Percentiles rank a stretch among this genome's conserved stretches.
phyloP scores from a whole-genome alignment of 2,888 invertebrate species.

The Sympetrum striolatum region DNA sequence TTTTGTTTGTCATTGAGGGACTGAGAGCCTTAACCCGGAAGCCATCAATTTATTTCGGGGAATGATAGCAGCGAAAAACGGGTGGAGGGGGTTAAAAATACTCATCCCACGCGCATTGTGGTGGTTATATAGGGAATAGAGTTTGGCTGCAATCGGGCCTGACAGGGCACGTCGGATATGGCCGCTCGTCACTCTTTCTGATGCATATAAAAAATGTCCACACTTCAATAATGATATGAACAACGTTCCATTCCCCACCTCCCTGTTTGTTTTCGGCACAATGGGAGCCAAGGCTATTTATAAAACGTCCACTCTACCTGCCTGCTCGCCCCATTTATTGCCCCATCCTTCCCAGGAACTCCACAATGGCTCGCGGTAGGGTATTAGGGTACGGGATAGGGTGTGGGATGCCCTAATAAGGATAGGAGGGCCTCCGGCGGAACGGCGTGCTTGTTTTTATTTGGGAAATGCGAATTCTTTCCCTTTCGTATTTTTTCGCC shows the following conservation, averaged over 20 bases:
- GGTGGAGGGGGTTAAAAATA: too few relatives aligned
- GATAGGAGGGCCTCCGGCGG: neutral
- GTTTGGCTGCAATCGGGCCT: too few relatives aligned
- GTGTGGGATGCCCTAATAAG: neutral
- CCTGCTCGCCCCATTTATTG: neutral
- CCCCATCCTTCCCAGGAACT: neutral
- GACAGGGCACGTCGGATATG: too few relatives aligned
- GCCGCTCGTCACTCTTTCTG: too few relatives aligned
- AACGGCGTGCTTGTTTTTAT: neutral
- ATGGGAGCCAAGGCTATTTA: neutral
- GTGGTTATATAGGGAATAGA: too few relatives aligned
- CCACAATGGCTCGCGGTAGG: neutral
- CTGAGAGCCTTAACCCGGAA: too few relatives aligned
- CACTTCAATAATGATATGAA: neutral
- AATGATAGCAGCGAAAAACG: too few relatives aligned
- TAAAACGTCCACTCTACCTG: neutral
- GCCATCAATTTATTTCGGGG: too few relatives aligned
- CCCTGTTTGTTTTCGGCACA: neutral
- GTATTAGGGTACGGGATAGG: neutral
- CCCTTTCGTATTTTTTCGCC: neutral
- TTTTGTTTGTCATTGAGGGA: too few relatives aligned
- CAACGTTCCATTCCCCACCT: neutral
- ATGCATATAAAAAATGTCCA: neutral
- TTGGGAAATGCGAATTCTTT: neutral
- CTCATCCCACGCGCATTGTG: too few relatives aligned